Evolutionary conservation across 2,797 vertebrate species (phyloP).

Genomic region (Myiotriccus ornatus): DNA sequence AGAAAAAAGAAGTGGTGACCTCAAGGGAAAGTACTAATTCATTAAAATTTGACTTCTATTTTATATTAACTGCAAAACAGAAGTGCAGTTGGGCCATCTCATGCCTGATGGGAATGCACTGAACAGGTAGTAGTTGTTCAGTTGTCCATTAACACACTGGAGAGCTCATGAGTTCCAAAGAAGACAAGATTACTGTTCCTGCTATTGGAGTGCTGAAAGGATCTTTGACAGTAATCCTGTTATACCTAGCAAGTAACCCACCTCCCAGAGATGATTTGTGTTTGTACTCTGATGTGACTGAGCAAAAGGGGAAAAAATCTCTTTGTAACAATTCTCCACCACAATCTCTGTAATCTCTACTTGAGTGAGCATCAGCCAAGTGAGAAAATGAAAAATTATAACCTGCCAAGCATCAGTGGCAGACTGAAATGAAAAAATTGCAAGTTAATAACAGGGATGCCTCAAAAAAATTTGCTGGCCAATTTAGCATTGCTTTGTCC

Average conservation of each 20-base stretch:
- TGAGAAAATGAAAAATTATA: constrained; percentile 88
- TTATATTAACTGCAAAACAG: not conserved
- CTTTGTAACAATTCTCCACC: constrained; percentile 79
- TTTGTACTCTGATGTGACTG: constrained; percentile 34
- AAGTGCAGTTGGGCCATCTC: not conserved
- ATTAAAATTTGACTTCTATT: not conserved
- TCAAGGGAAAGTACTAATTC: not conserved
- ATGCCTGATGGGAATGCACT: not conserved
- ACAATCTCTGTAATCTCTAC: constrained; percentile 85
- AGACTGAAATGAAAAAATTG: constrained; percentile 87
- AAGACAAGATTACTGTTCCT: not conserved
- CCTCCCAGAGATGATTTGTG: not conserved
- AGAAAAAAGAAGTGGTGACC: not conserved
- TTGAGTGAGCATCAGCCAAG: constrained; percentile 83
- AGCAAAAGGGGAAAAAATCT: constrained; percentile 65
- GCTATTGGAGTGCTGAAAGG: not conserved
- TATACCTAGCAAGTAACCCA: not conserved
- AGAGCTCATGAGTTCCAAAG: not conserved
- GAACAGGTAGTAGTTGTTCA: not conserved
- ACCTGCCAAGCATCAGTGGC: constrained; percentile 87
- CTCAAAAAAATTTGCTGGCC: constrained; percentile 79
- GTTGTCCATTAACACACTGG: not conserved
- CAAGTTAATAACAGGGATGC: constrained; percentile 83
- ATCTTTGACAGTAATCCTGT: not conserved
- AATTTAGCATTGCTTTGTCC: constrained; percentile 83